These are phyloP conservation scores for Antennarius striatus DNA, from an alignment of 2,113 vertebrate species.

Conservation along the genomic window DNA sequence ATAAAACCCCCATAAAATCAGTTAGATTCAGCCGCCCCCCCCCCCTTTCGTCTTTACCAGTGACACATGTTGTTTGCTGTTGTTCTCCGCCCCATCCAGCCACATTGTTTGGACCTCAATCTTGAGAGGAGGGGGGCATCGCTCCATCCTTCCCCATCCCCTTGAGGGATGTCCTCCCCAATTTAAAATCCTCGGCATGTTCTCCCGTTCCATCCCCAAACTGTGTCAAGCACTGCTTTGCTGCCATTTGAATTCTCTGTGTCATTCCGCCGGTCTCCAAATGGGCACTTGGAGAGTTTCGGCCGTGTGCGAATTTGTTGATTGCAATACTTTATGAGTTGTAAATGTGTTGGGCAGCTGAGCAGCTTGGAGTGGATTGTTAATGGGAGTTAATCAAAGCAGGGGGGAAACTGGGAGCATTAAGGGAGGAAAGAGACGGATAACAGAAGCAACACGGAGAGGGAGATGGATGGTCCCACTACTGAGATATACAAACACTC, in stretches of 20 bases:
- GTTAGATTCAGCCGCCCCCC: not conserved
- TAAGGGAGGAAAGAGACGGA: conserved; percentile 20
- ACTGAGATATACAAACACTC: not conserved
- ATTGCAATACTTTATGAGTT: conserved; percentile 57
- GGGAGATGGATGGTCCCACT: not conserved
- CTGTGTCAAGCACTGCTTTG: conserved; percentile 52
- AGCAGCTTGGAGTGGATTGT: conserved; percentile 47
- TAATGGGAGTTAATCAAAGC: conserved; percentile 61
- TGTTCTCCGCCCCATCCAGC: conserved; percentile 20
- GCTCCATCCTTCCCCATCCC: conserved; percentile 13
- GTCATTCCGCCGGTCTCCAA: conserved; percentile 30
- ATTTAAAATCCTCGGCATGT: conserved; percentile 24
- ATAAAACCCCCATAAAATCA: conserved; percentile 16
- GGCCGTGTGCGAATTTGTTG: conserved; percentile 41
- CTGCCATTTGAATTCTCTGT: conserved; percentile 35
- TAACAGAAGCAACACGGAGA: conserved; percentile 20
- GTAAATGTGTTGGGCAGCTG: conserved; percentile 48
- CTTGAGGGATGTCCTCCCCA: not conserved
- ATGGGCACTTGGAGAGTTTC: conserved; percentile 37
- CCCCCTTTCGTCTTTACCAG: not conserved
- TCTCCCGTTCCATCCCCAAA: conserved; percentile 29
- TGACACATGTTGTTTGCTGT: conserved; percentile 23
- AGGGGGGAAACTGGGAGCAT: conserved; percentile 8
- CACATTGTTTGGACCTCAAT: conserved; percentile 43
- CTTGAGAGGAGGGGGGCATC: conserved; percentile 20